Conservation (phyloP, 2,888 invertebrate species). For the Trichogramma dendrolimi region DNA sequence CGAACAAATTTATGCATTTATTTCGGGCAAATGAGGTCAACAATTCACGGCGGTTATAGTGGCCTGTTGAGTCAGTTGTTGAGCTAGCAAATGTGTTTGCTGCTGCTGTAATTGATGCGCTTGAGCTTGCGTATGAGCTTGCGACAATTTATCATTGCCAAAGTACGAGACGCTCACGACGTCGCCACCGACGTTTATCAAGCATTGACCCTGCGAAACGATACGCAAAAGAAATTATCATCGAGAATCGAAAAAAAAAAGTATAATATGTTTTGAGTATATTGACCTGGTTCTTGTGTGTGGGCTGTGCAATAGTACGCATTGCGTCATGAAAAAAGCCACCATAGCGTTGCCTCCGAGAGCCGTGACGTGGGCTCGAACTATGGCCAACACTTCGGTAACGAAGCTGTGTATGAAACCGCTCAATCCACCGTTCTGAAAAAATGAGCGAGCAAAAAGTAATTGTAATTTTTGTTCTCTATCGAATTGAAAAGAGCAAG, state of each 20-base stretch:
- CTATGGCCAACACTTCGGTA: conserved; percentile 88
- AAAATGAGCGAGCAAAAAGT: conserved; percentile 27
- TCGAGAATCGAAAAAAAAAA: not conserved
- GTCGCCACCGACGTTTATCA: conserved; percentile 93
- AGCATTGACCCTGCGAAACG: conserved; percentile 81
- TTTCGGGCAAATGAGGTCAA: conserved; percentile 46
- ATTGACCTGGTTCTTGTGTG: conserved; percentile 91
- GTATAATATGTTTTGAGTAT: too few species aligned
- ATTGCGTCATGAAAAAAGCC: conserved; percentile 88
- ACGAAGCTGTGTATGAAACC: conserved; percentile 93
- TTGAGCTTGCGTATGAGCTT: conserved; percentile 19
- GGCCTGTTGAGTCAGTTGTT: not conserved
- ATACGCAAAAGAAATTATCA: not conserved
- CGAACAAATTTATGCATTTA: too few species aligned
- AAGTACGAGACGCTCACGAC: conserved; percentile 79
- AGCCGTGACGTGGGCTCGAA: conserved; percentile 87
- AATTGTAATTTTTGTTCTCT: not conserved
- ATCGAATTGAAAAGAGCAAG: not conserved
- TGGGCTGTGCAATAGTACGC: conserved; percentile 84
- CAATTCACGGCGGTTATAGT: conserved; percentile 34
- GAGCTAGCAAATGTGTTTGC: conserved; percentile 3
- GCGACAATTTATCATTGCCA: conserved; percentile 52
- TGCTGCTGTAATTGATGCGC: conserved; percentile 19
- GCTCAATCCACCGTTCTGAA: conserved; percentile 80
- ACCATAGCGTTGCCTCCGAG: conserved; percentile 94